Conservation (phyloP, 2,113 vertebrate genomes). For the Serinus canaria region DNA sequence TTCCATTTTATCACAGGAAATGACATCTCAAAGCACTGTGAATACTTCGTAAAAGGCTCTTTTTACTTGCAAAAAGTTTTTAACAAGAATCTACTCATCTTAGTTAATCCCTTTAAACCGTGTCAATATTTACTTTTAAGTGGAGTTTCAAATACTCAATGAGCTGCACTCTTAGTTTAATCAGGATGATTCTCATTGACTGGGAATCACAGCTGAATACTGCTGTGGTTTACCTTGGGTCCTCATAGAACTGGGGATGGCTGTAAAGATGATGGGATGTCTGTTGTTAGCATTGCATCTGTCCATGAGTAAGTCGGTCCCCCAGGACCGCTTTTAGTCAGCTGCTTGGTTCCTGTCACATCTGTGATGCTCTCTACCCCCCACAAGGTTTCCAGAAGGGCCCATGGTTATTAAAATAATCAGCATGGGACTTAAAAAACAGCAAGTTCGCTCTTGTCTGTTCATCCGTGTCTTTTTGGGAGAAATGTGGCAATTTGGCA, state of each 20-base stretch:
- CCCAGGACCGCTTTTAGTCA: background rate
- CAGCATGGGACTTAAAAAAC: background rate
- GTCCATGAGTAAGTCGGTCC: background rate
- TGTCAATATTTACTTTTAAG: constrained; percentile 44
- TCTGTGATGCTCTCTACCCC: background rate
- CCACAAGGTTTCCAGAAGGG: background rate
- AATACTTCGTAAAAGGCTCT: constrained; percentile 2
- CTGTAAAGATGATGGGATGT: background rate
- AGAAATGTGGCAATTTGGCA: background rate
- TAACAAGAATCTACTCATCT: constrained; percentile 5
- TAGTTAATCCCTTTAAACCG: constrained; percentile 34
- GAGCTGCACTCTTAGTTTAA: background rate
- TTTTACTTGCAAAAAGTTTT: constrained; percentile 16
- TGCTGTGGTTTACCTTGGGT: background rate
- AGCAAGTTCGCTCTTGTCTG: background rate
- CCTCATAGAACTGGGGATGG: background rate
- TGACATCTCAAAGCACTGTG: background rate
- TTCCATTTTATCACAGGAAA: constrained; percentile 27
- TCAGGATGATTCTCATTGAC: background rate
- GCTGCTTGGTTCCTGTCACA: background rate
- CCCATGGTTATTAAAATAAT: background rate
- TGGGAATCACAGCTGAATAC: background rate
- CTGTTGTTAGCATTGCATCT: background rate
- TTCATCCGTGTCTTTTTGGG: background rate
- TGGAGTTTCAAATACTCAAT: background rate